Evolutionary conservation across 1,140 invertebrate genomes (phyloP), one percentile per base, ranked within the genome.

Genomic region (Heliconius hewitsoni): DNA sequence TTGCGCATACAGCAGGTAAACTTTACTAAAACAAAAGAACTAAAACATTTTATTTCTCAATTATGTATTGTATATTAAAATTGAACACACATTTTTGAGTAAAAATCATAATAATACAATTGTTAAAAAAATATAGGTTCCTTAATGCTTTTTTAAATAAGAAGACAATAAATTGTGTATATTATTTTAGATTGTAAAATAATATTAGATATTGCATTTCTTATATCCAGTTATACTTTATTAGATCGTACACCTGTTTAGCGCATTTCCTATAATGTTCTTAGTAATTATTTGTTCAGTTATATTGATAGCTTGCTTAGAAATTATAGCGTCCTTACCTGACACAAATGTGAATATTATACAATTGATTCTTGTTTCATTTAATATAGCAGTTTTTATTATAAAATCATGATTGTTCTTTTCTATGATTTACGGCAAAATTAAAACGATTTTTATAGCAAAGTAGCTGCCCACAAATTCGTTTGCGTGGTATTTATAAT

Each of bases 1-100:
- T 91, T 94, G 87, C 93, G 88, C 89, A 93, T 94, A 84, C 91
- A 90, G 84, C 90, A 93, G 93, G 93, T 94, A 87, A 93, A 87
- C 83, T 50, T 72, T 39, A 72, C 60, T 66, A 11, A 30, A 23
- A 46, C 30, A 37, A 46, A 77, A 74, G 39, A 77, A 78, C 55
- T 66, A 50, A 42, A 46, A 23, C 72, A 30, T 71, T 66, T 27
- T 66, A 30, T 27, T 9, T 66, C 27, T 30, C 11, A 27, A 66
- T 30, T 66, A 66, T 66, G 11, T 66, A 66, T n/a, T 52, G 5
- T 52, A 52, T 52, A 52, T 19, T 18, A 18, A 19, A 18, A 52
- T 52, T 52, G 50, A 19, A 52, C 34, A 52, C 5, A 19, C 5
- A 0, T 52, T 52, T 8, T 19, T 52, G 18, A 16, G 13, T 52